Percentiles rank a stretch among this genome's conserved stretches.
Conservation (phyloP, 35 echinoderm and acorn worm species). For the Patiria miniata region DNA sequence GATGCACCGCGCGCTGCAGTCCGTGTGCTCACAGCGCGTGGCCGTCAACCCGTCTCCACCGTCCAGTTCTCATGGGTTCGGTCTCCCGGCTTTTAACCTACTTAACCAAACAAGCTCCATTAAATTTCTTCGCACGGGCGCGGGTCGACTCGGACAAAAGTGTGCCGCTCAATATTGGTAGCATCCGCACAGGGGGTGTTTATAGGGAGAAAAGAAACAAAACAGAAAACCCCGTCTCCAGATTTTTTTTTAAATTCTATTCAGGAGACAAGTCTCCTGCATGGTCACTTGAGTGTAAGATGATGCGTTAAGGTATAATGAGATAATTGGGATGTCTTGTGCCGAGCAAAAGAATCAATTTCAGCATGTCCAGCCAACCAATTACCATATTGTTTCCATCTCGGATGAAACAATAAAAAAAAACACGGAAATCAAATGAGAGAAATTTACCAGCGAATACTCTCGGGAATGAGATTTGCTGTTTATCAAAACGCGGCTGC, state of each 20-base stretch:
- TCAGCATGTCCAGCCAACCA: too few relatives aligned
- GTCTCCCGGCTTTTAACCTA: background rate
- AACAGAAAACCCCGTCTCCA: background rate
- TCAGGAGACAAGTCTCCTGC: background rate
- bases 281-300: background rate
- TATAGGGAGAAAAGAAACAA: background rate
- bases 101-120: slow-evolving; percentile 26
- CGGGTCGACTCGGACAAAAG: background rate
- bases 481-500: too few relatives aligned
- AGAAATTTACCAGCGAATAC: too few relatives aligned
- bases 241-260: background rate
- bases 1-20: too few relatives aligned
- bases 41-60: too few relatives aligned
- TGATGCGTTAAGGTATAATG: background rate
- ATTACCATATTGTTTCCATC: too few relatives aligned
- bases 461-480: too few relatives aligned
- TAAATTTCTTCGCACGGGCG: slow-evolving; percentile 7
- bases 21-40: too few relatives aligned
- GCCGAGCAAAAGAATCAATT: too few relatives aligned
- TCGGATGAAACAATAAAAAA: too few relatives aligned
- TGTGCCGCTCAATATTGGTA: background rate
- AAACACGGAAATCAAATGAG: too few relatives aligned
- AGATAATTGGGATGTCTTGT: slow-evolving; percentile 1
- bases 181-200: background rate
- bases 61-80: too few relatives aligned